phyloP scores from a whole-genome alignment of 2,113 vertebrate genomes.

The Puntigrus tetrazona region DNA sequence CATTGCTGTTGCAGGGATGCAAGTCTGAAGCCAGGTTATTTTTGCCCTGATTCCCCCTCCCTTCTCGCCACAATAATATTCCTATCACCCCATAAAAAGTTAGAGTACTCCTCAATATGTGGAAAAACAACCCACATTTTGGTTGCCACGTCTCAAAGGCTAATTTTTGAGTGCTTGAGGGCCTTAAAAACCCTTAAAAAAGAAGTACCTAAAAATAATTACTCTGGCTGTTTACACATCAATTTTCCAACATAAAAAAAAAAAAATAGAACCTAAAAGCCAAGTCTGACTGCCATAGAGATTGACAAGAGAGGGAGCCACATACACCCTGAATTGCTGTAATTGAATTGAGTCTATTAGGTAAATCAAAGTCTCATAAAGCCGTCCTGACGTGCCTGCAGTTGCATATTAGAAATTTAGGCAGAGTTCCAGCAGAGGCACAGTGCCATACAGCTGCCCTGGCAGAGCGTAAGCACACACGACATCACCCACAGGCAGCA shows the following conservation, averaged over 20 bases:
- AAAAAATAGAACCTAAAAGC: background rate
- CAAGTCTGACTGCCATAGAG: constrained; percentile 21
- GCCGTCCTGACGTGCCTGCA: constrained; percentile 46
- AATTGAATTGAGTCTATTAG: constrained; percentile 53
- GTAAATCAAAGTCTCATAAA: constrained; percentile 41
- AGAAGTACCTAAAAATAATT: constrained; percentile 13
- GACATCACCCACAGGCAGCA: constrained; percentile 40
- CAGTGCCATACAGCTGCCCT: constrained; percentile 54
- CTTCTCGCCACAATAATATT: constrained; percentile 1
- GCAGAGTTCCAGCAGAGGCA: constrained; percentile 43
- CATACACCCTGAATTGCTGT: background rate
- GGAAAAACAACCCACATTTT: constrained; percentile 1
- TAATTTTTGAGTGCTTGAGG: background rate
- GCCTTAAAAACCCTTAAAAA: background rate
- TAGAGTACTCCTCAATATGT: background rate
- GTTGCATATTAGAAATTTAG: constrained; percentile 51
- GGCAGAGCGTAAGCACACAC: background rate
- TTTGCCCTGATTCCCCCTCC: background rate
- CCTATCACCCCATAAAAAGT: constrained; percentile 8
- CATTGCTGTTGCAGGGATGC: background rate
- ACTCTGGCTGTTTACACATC: constrained; percentile 38
- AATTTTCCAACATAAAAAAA: constrained; percentile 38
- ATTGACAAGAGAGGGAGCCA: constrained; percentile 11
- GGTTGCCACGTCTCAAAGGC: background rate
- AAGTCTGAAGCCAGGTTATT: background rate